Conservation (phyloP, 2,888 invertebrate species). For the Caenorhabditis sp. region DNA sequence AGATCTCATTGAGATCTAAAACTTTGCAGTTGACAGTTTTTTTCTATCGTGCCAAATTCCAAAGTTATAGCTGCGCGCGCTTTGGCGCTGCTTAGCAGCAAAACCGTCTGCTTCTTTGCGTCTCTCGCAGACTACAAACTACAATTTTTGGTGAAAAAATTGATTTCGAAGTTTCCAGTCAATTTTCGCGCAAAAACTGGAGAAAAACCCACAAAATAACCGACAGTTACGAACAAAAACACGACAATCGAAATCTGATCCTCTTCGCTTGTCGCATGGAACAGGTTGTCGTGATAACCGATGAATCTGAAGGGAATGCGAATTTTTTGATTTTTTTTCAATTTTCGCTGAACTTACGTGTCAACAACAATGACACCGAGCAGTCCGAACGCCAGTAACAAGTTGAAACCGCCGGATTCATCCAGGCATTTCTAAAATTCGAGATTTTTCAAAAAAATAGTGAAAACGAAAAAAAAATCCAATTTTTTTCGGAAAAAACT, state of each 20-base stretch:
- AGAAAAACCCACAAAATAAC: slow-evolving; percentile 12
- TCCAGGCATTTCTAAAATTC: neutral
- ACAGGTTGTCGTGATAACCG: neutral
- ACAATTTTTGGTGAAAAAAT: neutral
- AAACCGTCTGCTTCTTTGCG: no score
- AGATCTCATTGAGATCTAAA: no score
- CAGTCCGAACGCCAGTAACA: neutral
- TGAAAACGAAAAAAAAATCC: neutral
- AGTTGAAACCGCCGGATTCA: neutral
- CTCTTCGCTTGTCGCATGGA: neutral
- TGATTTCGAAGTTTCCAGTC: neutral
- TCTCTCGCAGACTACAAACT: no score
- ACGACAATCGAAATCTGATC: neutral
- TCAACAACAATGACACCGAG: neutral
- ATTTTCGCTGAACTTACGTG: slow-evolving; percentile 1
- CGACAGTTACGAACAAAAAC: neutral
- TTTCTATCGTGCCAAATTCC: no score
- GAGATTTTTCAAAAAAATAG: neutral
- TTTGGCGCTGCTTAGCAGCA: no score
- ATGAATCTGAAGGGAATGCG: neutral
- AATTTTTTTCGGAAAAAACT: no score
- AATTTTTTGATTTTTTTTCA: neutral
- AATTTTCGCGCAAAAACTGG: neutral
- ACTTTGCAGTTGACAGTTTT: no score
- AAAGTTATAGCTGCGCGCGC: no score